Evolutionary conservation across 2,113 vertebrate genomes (phyloP).

Genomic region (Anoplopoma fimbria): DNA sequence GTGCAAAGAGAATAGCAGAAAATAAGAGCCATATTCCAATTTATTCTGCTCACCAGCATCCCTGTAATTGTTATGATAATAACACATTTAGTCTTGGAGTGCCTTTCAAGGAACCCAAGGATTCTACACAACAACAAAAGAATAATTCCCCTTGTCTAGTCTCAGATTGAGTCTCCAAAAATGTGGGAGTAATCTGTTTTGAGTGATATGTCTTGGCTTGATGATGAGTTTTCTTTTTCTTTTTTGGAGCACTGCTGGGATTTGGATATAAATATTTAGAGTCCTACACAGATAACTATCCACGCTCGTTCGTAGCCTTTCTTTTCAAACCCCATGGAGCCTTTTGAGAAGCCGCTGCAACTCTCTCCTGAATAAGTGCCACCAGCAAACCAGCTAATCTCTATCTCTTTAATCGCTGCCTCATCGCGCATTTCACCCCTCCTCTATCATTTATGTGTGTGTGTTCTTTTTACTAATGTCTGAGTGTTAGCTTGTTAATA

Average conservation of each 20-base stretch:
- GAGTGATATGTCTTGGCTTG: constrained; percentile 65
- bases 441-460: constrained; percentile 2
- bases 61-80: constrained; percentile 16
- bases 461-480: constrained; percentile 31
- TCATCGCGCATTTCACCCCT: constrained; percentile 34
- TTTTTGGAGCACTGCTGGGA: constrained; percentile 63
- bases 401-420: constrained; percentile 55
- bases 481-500: constrained; percentile 53
- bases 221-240: constrained; percentile 63
- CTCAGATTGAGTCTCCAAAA: constrained; percentile 44
- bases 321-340: constrained; percentile 66
- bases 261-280: constrained; percentile 72
- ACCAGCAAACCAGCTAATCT: constrained; percentile 62
- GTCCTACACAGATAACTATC: constrained; percentile 70
- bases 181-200: constrained; percentile 70
- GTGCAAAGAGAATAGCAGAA: not conserved
- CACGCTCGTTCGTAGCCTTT: constrained; percentile 69
- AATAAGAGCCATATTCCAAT: not conserved
- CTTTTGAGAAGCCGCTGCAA: constrained; percentile 60
- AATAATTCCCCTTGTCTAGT: constrained; percentile 34
- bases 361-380: constrained; percentile 67
- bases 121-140: constrained; percentile 24
- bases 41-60: constrained; percentile 18
- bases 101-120: constrained; percentile 51
- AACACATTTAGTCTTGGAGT: constrained; percentile 29